Conservation (phyloP, 2,888 invertebrate genomes). For the Onchidella celtica region DNA sequence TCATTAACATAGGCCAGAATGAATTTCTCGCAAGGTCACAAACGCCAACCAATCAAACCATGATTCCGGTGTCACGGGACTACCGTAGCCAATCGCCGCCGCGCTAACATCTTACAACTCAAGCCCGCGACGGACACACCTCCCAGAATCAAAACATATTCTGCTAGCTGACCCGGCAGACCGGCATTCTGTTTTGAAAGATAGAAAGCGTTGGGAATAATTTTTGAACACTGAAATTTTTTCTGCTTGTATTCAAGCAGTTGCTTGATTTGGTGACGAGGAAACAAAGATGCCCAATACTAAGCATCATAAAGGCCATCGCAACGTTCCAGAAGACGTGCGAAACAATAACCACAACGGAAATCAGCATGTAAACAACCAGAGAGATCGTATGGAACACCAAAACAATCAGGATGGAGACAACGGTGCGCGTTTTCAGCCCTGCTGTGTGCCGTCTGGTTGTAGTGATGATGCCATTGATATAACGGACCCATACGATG, state of each 20-base stretch:
- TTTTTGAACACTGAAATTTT: background rate
- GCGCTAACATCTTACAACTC: slow-evolving; percentile 49
- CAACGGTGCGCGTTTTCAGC: slow-evolving; percentile 49
- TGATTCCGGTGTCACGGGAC: slow-evolving; percentile 39
- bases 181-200: slow-evolving; percentile 34
- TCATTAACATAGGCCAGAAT: slow-evolving; percentile 62
- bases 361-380: slow-evolving; percentile 44
- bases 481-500: slow-evolving; percentile 78
- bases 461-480: slow-evolving; percentile 70
- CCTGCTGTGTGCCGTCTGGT: slow-evolving; percentile 69
- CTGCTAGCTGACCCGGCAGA: slow-evolving; percentile 26
- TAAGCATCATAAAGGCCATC: slow-evolving; percentile 62
- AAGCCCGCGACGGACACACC: slow-evolving; percentile 58
- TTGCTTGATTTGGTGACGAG: background rate
- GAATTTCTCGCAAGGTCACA: slow-evolving; percentile 58
- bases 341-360: slow-evolving; percentile 57
- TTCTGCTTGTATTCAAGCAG: background rate
- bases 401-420: slow-evolving; percentile 47
- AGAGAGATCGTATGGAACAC: slow-evolving; percentile 39
- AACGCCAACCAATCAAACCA: slow-evolving; percentile 56
- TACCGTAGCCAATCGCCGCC: slow-evolving; percentile 58
- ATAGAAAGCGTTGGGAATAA: background rate
- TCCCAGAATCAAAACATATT: slow-evolving; percentile 51
- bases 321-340: slow-evolving; percentile 59
- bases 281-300: slow-evolving; percentile 62